Conservation (phyloP, 2,888 invertebrate genomes). For the Caenorhabditis afra region DNA sequence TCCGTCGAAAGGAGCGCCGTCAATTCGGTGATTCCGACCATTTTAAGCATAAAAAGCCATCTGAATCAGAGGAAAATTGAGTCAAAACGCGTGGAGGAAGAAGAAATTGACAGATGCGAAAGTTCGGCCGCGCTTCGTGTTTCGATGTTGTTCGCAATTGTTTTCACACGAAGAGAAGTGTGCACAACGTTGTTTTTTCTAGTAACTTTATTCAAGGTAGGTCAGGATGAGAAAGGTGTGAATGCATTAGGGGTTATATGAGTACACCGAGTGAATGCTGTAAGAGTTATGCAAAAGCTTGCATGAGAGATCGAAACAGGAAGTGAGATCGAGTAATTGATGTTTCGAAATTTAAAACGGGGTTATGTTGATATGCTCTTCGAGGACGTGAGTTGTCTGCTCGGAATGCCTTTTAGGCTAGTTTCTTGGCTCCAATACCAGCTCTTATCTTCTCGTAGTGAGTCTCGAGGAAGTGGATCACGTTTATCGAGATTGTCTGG, state of each 20-base stretch:
- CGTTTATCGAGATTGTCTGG: conserved; percentile 35
- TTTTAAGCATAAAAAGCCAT: background rate
- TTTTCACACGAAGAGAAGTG: no score
- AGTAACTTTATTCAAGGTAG: no score
- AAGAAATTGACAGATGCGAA: background rate
- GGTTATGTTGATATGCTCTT: no score
- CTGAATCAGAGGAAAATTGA: background rate
- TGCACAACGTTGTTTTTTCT: no score
- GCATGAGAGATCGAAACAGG: no score
- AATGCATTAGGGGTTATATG: no score
- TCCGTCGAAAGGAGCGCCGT: conserved; percentile 14
- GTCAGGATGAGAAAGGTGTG: no score
- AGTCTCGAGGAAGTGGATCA: conserved; percentile 20
- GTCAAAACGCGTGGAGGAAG: background rate
- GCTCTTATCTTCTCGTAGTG: conserved; percentile 23
- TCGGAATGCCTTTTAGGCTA: background rate
- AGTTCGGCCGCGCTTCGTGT: background rate
- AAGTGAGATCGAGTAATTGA: background rate
- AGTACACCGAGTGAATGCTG: no score
- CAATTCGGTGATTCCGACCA: conserved; percentile 9
- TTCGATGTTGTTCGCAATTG: no score
- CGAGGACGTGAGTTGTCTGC: no score
- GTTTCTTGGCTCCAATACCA: conserved; percentile 12
- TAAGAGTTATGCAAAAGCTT: no score
- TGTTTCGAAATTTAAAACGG: no score